Percentiles rank a stretch among this genome's conserved stretches.
Conservation (phyloP, 2,888 invertebrate genomes). For the Desoria tigrina region DNA sequence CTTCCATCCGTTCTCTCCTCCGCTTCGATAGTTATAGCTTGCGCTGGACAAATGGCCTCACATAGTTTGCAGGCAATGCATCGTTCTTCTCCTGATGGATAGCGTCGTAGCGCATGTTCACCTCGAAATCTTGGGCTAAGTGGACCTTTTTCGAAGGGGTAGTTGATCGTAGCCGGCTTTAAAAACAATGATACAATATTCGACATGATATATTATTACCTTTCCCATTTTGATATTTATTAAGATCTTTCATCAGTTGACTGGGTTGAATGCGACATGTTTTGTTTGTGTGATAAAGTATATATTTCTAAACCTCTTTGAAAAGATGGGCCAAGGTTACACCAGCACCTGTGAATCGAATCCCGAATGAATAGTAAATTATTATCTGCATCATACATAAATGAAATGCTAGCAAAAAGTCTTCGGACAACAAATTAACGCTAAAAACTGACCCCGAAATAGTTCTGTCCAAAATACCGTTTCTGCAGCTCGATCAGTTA, state of each 20-base stretch:
- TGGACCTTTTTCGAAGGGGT: constrained; percentile 99
- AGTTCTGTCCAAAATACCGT: constrained; percentile 78
- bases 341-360: constrained; percentile 63
- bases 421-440: too few species aligned
- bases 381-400: too few species aligned
- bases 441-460: constrained; percentile 73
- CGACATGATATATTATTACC: too few species aligned
- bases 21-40: constrained; percentile 99
- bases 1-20: constrained; percentile 96
- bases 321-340: constrained; percentile 83
- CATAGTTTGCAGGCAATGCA: constrained; percentile 99
- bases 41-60: constrained; percentile 99
- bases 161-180: constrained; percentile 98
- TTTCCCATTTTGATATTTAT: too few species aligned
- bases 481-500: constrained; percentile 73
- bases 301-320: too few species aligned
- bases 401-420: too few species aligned
- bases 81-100: constrained; percentile 96
- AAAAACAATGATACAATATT: too few species aligned
- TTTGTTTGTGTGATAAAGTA: too few species aligned
- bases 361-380: too few species aligned
- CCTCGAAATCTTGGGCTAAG: constrained; percentile 95
- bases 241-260: too few species aligned
- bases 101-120: constrained; percentile 93
- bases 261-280: too few species aligned